Conservation (phyloP, 2,113 vertebrate genomes). For the Pristiophorus japonicus region DNA sequence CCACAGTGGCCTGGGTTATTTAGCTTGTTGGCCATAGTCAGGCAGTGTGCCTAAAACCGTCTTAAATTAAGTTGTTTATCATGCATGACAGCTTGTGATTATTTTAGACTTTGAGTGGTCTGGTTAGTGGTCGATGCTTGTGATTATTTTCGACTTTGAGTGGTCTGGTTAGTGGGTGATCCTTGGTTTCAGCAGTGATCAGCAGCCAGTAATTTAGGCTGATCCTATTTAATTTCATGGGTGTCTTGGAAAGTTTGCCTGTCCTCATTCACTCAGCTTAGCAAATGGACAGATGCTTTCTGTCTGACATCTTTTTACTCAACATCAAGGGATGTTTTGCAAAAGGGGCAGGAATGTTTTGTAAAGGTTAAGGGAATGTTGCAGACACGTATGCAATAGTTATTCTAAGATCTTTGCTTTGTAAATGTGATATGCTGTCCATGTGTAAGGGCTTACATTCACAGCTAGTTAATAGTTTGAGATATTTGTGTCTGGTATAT, state of each 20-base stretch:
- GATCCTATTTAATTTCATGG: conserved; percentile 52
- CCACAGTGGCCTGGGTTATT: not conserved
- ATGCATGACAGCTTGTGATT: conserved; percentile 42
- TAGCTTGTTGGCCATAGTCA: conserved; percentile 17
- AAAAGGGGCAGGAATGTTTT: conserved; percentile 54
- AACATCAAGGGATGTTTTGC: conserved; percentile 51
- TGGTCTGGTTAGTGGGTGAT: conserved; percentile 39
- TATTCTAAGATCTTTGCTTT: conserved; percentile 17
- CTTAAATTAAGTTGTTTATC: conserved; percentile 41
- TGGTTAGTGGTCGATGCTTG: conserved; percentile 40
- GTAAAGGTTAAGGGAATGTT: conserved; percentile 44
- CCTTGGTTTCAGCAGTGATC: conserved; percentile 43
- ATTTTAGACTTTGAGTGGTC: conserved; percentile 41
- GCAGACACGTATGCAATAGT: conserved; percentile 4
- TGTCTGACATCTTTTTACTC: conserved; percentile 42
- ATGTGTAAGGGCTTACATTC: conserved; percentile 16
- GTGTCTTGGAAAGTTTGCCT: conserved; percentile 49
- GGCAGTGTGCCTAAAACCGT: not conserved
- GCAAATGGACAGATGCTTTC: conserved; percentile 47
- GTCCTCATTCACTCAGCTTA: conserved; percentile 54
- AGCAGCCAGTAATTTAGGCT: conserved; percentile 47
- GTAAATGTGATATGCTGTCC: conserved; percentile 16
- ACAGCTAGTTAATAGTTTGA: not conserved
- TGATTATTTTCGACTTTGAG: conserved; percentile 41
- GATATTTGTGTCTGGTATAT: not conserved